Evolutionary conservation across 2,113 vertebrate species (phyloP).

Genomic region (Chionomys nivalis): DNA sequence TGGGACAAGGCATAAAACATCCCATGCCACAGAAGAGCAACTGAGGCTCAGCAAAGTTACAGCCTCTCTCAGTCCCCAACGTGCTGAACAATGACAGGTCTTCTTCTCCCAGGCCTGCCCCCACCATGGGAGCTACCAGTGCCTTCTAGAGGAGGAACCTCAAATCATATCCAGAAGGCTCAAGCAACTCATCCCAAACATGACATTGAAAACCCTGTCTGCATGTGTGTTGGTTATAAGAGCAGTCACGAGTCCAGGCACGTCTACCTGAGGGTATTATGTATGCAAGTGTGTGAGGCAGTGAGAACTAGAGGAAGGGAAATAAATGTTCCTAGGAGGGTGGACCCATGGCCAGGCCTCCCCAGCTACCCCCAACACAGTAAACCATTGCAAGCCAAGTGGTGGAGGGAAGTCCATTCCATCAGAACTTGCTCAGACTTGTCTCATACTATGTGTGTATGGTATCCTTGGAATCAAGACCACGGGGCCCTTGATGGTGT

Average conservation of each 20-base stretch:
- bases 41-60: neutral
- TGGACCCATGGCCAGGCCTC: accelerated
- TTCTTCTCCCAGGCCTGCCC: neutral
- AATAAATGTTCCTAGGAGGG: neutral
- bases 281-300: neutral
- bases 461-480: too few relatives aligned
- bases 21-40: neutral
- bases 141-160: neutral
- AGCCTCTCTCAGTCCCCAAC: neutral
- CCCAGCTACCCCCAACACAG: neutral
- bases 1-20: neutral
- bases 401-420: accelerated
- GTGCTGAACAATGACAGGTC: accelerated
- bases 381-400: accelerated
- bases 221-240: neutral
- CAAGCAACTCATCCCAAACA: neutral
- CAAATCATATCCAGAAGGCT: neutral
- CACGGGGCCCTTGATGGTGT: accelerated
- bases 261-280: accelerated
- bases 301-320: accelerated
- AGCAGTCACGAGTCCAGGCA: accelerated
- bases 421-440: neutral
- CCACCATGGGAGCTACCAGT: too few relatives aligned
- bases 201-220: accelerated
- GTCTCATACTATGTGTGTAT: accelerated